Base-by-base conservation (phyloP, 2,113 vertebrate genomes). In the Grammomys dolichurus region DNA sequence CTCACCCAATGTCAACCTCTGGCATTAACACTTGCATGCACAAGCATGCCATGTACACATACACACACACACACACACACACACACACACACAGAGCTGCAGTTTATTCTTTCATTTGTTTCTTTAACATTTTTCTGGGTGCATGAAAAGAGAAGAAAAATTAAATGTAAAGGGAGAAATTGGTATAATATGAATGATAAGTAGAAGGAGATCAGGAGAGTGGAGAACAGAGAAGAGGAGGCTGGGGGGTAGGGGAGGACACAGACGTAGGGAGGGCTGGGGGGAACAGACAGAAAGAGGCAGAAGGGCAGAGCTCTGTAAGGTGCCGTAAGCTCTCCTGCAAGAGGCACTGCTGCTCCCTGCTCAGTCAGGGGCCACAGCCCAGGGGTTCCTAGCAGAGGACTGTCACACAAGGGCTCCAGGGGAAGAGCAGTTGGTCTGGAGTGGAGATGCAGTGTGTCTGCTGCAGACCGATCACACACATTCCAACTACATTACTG, bases 141-240 rank as follows among this genome's bases (percentile, higher is more conserved):
- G 4, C 67, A 95, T 89, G 63, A 87, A 88, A 90, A 8, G 3
- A 65, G 89, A 73, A 87, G 95, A 65, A 31, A 69, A 92, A 7
- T 48, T 17, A 92, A 93, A 26, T 36, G 40, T 46, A 33, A 36
- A 11, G n/a, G 51, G 5, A 20, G 87, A n/a, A 56, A 14, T 69
- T 26, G 72, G 69, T 31, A 36, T 16, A 36, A 14, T 17, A 12
- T 72, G 33, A 85, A 56, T 89, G 7, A 26, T 40, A 58, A 70
- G 60, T 0, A 36, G 22, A 5, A n/a, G 7, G 13, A 43, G 8
- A 36, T 46, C 60, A 78, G 40, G 51, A 91, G 54, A n/a, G 46
- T 43, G 43, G 36, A 78, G 26, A 48, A 69, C 72, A 40, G n/a
- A 94, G 67, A 19, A 93, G 54, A 40, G 10, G 69, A 28, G 88